Base-by-base conservation (phyloP, 2,797 vertebrate species). In the Labroides dimidiatus region DNA sequence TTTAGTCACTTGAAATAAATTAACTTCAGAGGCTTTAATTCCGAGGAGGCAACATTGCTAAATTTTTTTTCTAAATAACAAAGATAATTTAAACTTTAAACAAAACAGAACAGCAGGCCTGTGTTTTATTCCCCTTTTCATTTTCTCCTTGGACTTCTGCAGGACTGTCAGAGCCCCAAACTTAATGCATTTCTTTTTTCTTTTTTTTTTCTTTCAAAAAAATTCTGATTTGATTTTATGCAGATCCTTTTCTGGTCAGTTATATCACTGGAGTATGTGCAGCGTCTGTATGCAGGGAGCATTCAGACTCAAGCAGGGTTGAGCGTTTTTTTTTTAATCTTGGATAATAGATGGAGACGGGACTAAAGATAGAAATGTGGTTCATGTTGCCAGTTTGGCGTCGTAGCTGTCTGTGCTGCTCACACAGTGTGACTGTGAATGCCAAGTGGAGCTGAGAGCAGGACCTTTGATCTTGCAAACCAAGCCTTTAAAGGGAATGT, bases 401-500 rank as follows among this genome's bases (percentile, higher is more conserved):
- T 77, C 75, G 55, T 45, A 64, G 76, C 77, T 84, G 82, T 78
- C 33, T 24, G 44, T 45, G 61, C 64, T 66, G 77, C 76, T 85
- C 72, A 72, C 62, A 61, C 68, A 69, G 75, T 86, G 81, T 77
- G 78, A 84, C 84, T 80, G 58, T 80, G 84, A 84, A 85, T 87
- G 77, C 72, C 73, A 85, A 87, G 75, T 80, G 77, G 50, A 84
- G 72, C 73, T 64, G 15, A 80, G 69, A 78, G 80, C 60, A 69
- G 58, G 75, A 88, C 80, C 84, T 88, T 89, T 91, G 87, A 91
- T 92, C 87, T 88, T 11, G 19, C 67, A 78, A 82, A 80, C 59
- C 64, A 65, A 69, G 52, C 53, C 65, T 63, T 77, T 73, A 84
- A 84, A 89, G 65, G 37, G 69, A 62, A 72, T 77, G 81, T 84